Conservation (phyloP, 2,797 vertebrate genomes). For the Cynopterus sphinx region DNA sequence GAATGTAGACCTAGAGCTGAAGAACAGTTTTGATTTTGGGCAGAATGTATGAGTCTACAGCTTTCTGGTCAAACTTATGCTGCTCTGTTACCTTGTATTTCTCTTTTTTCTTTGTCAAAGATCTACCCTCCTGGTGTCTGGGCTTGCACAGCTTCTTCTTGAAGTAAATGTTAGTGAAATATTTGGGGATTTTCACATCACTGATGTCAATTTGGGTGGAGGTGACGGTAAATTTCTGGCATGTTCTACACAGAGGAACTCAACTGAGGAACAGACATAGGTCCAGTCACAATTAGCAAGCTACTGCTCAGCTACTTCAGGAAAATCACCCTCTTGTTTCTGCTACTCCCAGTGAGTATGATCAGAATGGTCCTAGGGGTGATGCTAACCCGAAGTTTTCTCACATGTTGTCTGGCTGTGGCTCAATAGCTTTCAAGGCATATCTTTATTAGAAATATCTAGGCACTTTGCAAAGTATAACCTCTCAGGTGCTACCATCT, state of each 20-base stretch:
- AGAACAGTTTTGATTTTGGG: neutral
- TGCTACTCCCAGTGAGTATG: too few relatives aligned
- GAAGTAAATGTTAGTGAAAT: neutral
- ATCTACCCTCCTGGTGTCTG: neutral
- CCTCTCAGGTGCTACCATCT: neutral
- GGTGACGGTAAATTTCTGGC: too few relatives aligned
- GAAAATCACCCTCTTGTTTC: neutral
- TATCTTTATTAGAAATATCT: neutral
- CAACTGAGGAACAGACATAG: neutral
- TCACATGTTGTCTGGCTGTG: neutral
- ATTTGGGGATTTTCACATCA: neutral
- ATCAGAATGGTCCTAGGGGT: neutral
- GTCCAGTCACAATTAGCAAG: neutral
- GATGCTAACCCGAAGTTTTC: neutral
- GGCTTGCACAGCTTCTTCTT: neutral
- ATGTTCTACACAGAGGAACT: too few relatives aligned
- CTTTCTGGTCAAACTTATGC: too few relatives aligned
- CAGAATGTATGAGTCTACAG: neutral
- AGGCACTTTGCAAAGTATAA: neutral
- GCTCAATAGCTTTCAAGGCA: neutral
- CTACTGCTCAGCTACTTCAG: neutral
- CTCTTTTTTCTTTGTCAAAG: neutral
- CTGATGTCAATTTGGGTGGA: neutral
- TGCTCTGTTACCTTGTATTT: neutral
- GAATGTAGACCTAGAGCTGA: neutral